These are phyloP conservation scores for Cordilura impudica DNA, from an alignment of 2,888 invertebrate genomes.

Conservation along the genomic window DNA sequence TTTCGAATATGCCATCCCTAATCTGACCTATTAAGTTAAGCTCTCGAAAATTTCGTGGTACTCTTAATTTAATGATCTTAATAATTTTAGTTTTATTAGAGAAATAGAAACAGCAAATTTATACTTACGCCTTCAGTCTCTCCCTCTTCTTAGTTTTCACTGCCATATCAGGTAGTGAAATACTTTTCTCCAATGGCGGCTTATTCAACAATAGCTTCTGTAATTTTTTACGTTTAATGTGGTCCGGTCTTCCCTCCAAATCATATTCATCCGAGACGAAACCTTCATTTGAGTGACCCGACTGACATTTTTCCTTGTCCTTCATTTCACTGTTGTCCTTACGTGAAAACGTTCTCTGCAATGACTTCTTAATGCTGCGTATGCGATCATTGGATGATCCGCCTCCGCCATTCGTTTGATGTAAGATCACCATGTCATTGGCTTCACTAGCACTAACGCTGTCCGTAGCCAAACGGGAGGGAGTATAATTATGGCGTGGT, in stretches of 20 bases:
- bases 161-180: constrained; percentile 91
- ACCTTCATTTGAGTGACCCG: constrained; percentile 69
- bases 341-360: constrained; percentile 80
- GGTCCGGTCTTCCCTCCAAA: constrained; percentile 42
- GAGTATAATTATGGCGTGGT: constrained; percentile 67
- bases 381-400: constrained; percentile 70
- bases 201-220: constrained; percentile 69
- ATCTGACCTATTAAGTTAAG: too few relatives aligned
- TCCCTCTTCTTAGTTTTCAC: constrained; percentile 85
- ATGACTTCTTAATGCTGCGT: constrained; percentile 76
- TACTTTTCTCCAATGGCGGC: constrained; percentile 86
- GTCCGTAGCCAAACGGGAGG: constrained; percentile 67
- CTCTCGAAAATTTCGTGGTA: too few relatives aligned
- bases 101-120: too few relatives aligned
- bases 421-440: constrained; percentile 10
- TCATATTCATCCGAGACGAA: constrained; percentile 68
- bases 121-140: constrained; percentile 84
- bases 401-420: constrained; percentile 40
- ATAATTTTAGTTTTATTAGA: neutral
- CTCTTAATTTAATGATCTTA: too few relatives aligned
- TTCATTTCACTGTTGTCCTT: constrained; percentile 70
- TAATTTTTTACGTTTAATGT: constrained; percentile 69
- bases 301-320: constrained; percentile 34
- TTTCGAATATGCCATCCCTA: too few relatives aligned
- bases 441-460: constrained; percentile 49